Conservation (phyloP, 64 coral and sea anemone species). For the Actinia equina region DNA sequence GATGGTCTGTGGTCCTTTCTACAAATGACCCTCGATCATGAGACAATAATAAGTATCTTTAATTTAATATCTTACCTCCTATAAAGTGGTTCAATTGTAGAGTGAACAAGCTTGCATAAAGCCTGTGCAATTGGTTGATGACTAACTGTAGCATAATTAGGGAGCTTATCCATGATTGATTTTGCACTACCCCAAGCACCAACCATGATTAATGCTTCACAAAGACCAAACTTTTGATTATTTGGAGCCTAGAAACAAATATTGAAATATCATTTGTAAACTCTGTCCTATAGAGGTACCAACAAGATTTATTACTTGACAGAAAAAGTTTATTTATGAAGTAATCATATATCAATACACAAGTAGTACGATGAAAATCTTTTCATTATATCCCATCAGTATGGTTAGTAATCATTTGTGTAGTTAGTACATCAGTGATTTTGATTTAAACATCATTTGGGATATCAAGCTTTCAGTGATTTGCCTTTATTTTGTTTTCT, state of each 20-base stretch:
- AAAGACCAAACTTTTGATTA: conserved; percentile 96
- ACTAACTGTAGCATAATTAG: conserved; percentile 66
- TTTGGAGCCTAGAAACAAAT: conserved; percentile 54
- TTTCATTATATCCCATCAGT: not conserved
- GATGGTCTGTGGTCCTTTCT: no score
- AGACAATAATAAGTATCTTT: no score
- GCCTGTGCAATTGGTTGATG: conserved; percentile 70
- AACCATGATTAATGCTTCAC: conserved; percentile 88
- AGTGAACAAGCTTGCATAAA: conserved; percentile 90
- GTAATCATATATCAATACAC: no score
- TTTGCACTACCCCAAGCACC: conserved; percentile 85
- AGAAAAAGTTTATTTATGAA: not conserved
- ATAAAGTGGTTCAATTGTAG: conserved; percentile 91
- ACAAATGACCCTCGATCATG: not conserved
- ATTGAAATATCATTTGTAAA: not conserved
- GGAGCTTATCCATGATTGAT: conserved; percentile 79
- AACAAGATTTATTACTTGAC: no score
- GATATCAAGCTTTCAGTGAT: not conserved
- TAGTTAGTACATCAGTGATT: conserved; percentile 4
- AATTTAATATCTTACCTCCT: conserved; percentile 51
- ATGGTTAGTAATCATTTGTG: not conserved
- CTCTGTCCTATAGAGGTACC: no score
- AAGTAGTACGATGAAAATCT: no score
- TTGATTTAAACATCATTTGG: not conserved
- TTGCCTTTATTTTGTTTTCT: no score